Conservation (phyloP, 2,113 vertebrate genomes). For the Chascanopsetta lugubris region DNA sequence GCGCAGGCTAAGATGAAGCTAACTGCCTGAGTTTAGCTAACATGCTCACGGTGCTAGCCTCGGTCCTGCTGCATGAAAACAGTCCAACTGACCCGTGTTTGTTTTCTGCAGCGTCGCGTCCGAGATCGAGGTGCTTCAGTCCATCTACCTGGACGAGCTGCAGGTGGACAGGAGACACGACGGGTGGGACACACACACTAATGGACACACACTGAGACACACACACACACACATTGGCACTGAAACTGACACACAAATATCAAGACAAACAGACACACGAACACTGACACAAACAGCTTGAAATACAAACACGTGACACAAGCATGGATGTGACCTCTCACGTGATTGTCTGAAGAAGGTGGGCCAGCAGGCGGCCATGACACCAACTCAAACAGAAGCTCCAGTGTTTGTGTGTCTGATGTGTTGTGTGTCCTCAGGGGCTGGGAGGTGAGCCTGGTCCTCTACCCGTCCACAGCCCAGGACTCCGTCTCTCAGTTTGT, state of each 20-base stretch:
- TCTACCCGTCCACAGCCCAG: constrained; percentile 91
- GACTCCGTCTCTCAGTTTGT: constrained; percentile 93
- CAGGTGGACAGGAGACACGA: constrained; percentile 77
- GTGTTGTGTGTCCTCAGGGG: constrained; percentile 65
- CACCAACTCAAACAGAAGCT: no score
- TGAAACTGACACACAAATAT: neutral
- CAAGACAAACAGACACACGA: neutral
- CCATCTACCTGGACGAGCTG: constrained; percentile 95
- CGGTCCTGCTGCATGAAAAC: neutral
- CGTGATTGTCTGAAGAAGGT: no score
- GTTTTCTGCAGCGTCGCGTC: constrained; percentile 79
- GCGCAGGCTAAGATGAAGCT: neutral
- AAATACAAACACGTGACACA: neutral
- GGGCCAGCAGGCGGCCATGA: no score
- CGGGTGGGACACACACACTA: constrained; percentile 77
- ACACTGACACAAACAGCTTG: neutral
- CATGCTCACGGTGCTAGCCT: constrained; percentile 29
- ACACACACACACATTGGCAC: neutral
- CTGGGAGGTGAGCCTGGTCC: constrained; percentile 87
- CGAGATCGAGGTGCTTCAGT: constrained; percentile 93
- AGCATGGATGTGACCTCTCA: neutral
- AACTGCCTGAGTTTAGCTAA: constrained; percentile 29
- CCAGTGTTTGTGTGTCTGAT: neutral
- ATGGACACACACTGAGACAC: no score
- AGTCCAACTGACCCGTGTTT: neutral